A percentile compares a stretch with the other conserved stretches of the same genome.
phyloP scores from a whole-genome alignment of 2,888 invertebrate species.

The Rhagonycha lutea region DNA sequence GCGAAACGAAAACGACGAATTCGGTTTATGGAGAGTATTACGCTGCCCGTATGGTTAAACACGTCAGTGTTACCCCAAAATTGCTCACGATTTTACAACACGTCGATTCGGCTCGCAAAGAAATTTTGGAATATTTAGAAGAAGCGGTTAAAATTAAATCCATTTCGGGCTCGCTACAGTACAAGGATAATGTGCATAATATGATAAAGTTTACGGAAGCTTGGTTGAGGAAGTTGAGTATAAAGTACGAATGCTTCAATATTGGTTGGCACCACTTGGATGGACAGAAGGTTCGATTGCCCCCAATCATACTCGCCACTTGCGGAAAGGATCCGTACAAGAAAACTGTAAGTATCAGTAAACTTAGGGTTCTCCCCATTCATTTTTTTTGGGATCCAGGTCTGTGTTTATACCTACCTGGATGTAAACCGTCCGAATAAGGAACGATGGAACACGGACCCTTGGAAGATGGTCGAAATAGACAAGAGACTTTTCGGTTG shows the following conservation, averaged over 20 bases:
- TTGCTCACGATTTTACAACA: constrained; percentile 51
- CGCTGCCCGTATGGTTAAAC: constrained; percentile 40
- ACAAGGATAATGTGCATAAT: constrained; percentile 44
- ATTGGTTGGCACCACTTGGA: constrained; percentile 47
- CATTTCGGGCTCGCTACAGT: constrained; percentile 46
- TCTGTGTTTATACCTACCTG: constrained; percentile 52
- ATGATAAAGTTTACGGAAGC: constrained; percentile 49
- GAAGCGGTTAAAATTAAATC: constrained; percentile 51
- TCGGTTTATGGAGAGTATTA: constrained; percentile 50
- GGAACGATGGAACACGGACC: constrained; percentile 51
- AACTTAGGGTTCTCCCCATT: not conserved
- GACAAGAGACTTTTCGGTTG: constrained; percentile 51
- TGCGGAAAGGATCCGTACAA: constrained; percentile 47
- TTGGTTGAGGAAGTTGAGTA: constrained; percentile 51
- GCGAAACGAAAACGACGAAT: constrained; percentile 52
- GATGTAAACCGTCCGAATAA: constrained; percentile 52
- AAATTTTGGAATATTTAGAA: constrained; percentile 47
- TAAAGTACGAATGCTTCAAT: constrained; percentile 53
- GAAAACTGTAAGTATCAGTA: constrained; percentile 48
- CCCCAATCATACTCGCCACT: constrained; percentile 51
- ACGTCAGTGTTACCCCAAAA: constrained; percentile 49
- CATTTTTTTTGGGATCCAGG: constrained; percentile 34
- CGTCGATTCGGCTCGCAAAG: constrained; percentile 48
- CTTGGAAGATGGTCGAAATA: constrained; percentile 50
- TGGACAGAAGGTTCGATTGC: constrained; percentile 48